These are phyloP conservation scores for Pristionchus japonicus DNA, from an alignment of 2,888 invertebrate species.

Conservation along the genomic window DNA sequence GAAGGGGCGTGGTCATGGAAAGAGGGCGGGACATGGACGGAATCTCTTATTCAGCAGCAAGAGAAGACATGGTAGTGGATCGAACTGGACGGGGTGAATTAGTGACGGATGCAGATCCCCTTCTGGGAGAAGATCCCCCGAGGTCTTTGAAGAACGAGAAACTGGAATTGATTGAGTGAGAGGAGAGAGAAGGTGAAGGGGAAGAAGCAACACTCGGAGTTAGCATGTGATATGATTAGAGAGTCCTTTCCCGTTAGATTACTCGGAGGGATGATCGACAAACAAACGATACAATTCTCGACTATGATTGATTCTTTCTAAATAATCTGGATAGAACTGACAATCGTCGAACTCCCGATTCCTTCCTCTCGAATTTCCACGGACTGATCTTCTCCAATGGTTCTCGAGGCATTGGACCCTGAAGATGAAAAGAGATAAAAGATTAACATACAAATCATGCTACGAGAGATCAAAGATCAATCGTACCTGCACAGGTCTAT, in stretches of 20 bases:
- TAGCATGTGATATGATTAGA: not conserved
- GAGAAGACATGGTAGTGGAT: conserved; percentile 39
- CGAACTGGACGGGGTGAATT: conserved; percentile 59
- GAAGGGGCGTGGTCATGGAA: not conserved
- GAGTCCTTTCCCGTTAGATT: not conserved
- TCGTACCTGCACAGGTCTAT: conserved; percentile 27
- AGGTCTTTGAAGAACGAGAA: conserved; percentile 69
- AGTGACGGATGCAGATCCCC: conserved; percentile 58
- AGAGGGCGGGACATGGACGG: not conserved
- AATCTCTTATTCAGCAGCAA: conserved; percentile 36
- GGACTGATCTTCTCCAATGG: conserved; percentile 92
- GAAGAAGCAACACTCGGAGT: not conserved
- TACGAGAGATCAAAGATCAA: not conserved
- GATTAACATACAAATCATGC: too few relatives aligned
- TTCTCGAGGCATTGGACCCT: conserved; percentile 95
- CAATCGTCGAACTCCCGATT: conserved; percentile 72
- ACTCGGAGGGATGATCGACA: not conserved
- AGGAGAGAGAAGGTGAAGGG: not conserved
- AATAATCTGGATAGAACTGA: conserved; percentile 52
- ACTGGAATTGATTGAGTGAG: conserved; percentile 52
- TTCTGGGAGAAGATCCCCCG: conserved; percentile 55
- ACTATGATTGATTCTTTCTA: not conserved
- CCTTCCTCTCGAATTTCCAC: conserved; percentile 82
- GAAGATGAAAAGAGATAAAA: conserved; percentile 76
- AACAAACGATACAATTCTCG: not conserved